phyloP scores from a whole-genome alignment of 2,888 invertebrate species.

The Steinernema scapterisci region DNA sequence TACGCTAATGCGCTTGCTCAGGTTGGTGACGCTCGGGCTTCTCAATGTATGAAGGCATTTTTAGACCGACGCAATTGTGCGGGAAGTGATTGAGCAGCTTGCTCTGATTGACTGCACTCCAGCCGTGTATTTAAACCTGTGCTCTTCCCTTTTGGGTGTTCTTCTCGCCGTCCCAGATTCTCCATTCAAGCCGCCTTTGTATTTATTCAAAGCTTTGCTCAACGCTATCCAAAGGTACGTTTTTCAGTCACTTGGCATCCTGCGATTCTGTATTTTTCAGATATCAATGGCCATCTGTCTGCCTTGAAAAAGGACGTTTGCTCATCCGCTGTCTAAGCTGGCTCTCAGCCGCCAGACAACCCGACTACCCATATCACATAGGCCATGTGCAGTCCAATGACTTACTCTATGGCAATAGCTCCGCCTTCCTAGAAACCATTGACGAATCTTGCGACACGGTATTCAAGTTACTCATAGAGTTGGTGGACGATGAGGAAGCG shows the following conservation, averaged over 20 bases:
- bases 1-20: constrained; percentile 69
- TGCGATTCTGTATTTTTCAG: constrained; percentile 35
- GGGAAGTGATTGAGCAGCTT: constrained; percentile 7
- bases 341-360: constrained; percentile 80
- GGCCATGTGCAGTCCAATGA: constrained; percentile 91
- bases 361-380: constrained; percentile 83
- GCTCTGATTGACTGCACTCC: constrained; percentile 20
- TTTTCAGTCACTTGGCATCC: not conserved
- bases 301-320: constrained; percentile 58
- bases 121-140: not conserved
- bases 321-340: constrained; percentile 73
- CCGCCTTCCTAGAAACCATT: constrained; percentile 81
- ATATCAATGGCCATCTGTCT: constrained; percentile 70
- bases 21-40: constrained; percentile 48
- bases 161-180: constrained; percentile 25
- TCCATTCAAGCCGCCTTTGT: constrained; percentile 70
- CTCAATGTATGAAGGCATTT: not conserved
- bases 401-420: constrained; percentile 84
- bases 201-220: constrained; percentile 80
- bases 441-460: constrained; percentile 71
- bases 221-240: constrained; percentile 77
- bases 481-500: constrained; percentile 12
- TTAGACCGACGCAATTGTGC: constrained; percentile 6
- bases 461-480: not conserved
- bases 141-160: not conserved